Conservation (phyloP, 2,888 invertebrate genomes). For the Drosophila sordidapex region DNA sequence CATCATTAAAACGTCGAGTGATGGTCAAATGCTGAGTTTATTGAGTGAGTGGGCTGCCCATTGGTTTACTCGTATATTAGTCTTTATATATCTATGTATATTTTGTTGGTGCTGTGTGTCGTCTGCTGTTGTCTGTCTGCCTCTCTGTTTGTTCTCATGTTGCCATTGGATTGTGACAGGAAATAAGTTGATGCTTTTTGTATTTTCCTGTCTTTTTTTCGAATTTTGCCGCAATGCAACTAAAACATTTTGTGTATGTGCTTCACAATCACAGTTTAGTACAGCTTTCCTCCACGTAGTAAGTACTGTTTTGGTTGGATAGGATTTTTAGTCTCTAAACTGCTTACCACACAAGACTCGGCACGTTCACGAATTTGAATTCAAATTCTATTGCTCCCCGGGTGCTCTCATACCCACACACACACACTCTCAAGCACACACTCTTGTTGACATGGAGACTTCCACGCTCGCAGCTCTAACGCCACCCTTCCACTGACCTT, state of each 20-base stretch:
- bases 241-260: conserved; percentile 33
- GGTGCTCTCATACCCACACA: conserved; percentile 17
- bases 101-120: conserved; percentile 1
- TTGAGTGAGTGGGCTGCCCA: conserved; percentile 45
- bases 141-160: conserved; percentile 31
- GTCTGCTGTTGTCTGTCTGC: conserved; percentile 6
- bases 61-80: conserved; percentile 21
- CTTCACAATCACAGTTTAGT: conserved; percentile 34
- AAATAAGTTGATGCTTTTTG: conserved; percentile 49
- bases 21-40: conserved; percentile 34
- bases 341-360: conserved; percentile 50
- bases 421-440: background rate
- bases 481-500: conserved; percentile 57
- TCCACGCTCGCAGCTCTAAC: conserved; percentile 6
- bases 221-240: conserved; percentile 46
- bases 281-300: conserved; percentile 5
- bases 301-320: conserved; percentile 9
- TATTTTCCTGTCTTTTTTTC: conserved; percentile 1
- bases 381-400: conserved; percentile 66
- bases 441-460: conserved; percentile 9
- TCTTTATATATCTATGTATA: conserved; percentile 1
- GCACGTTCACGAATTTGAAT: conserved; percentile 74
- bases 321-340: conserved; percentile 46
- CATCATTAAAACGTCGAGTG: conserved; percentile 25
- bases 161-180: conserved; percentile 45